These are phyloP conservation scores for Lonchura striata DNA, from an alignment of 2,113 vertebrate genomes.

Conservation along the genomic window DNA sequence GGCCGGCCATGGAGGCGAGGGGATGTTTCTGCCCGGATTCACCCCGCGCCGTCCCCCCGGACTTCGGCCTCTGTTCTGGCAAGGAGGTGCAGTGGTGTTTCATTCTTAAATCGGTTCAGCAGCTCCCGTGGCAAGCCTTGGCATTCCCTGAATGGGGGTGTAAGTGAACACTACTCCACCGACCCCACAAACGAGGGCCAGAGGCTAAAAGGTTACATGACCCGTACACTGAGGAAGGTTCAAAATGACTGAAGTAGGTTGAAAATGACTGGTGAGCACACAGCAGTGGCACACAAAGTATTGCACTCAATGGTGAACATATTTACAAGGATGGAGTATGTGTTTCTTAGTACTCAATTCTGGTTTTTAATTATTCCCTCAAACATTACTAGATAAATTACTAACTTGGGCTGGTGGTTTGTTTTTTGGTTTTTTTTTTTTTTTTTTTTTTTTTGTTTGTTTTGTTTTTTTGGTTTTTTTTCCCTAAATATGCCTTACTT, in stretches of 20 bases:
- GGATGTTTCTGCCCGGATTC: fast-evolving
- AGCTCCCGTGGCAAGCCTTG: neutral
- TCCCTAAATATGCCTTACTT: neutral
- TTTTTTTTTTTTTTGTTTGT: neutral
- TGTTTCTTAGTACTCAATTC: neutral
- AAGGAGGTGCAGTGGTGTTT: fast-evolving
- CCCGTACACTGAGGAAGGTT: fast-evolving
- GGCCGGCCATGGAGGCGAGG: neutral
- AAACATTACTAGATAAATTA: neutral
- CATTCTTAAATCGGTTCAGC: neutral
- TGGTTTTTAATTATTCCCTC: neutral
- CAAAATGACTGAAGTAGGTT: too few relatives aligned
- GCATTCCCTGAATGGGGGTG: neutral
- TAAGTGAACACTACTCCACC: neutral
- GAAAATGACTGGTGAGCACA: neutral
- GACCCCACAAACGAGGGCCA: neutral
- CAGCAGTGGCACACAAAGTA: fast-evolving
- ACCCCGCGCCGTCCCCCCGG: fast-evolving
- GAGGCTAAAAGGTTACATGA: neutral
- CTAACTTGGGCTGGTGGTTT: fast-evolving
- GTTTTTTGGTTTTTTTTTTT: neutral
- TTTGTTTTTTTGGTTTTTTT: neutral
- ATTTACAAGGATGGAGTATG: neutral
- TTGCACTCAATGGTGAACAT: neutral
- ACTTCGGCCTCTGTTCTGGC: neutral